These are phyloP conservation scores for Climacteris rufus DNA, from an alignment of 2,113 vertebrate genomes.

Conservation along the genomic window DNA sequence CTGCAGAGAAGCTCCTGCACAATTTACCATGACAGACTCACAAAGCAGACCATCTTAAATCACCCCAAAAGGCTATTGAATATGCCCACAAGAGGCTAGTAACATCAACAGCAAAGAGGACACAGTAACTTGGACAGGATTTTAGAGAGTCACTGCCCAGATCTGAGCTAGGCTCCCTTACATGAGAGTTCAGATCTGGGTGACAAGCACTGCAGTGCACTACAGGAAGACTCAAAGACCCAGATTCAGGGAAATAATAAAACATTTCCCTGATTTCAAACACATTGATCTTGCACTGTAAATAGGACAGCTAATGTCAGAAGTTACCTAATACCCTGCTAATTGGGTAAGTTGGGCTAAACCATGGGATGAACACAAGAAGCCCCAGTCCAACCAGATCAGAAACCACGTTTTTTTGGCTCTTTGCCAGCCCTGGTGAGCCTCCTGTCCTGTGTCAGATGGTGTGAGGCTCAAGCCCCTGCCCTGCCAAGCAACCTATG, in stretches of 20 bases:
- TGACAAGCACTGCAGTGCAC: neutral
- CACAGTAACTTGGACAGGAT: neutral
- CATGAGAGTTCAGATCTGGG: neutral
- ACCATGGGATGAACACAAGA: neutral
- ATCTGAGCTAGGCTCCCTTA: neutral
- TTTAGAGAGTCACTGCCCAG: neutral
- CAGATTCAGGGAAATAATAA: neutral
- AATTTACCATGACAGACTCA: neutral
- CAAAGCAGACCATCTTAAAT: neutral
- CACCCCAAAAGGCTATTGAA: neutral
- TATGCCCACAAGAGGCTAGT: neutral
- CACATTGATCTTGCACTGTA: neutral
- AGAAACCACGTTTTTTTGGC: rapidly evolving
- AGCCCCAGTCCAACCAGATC: neutral
- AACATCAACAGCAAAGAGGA: neutral
- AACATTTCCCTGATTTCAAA: neutral
- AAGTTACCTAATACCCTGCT: neutral
- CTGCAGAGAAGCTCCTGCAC: neutral
- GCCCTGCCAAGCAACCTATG: neutral
- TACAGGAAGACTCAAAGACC: neutral
- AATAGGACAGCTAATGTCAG: neutral
- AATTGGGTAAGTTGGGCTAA: neutral
- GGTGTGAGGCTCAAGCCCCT: neutral
- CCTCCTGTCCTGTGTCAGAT: neutral
- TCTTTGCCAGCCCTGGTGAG: neutral